These are phyloP conservation scores for Panagrolaimus sp. DNA, from an alignment of 1,140 invertebrate species.

Conservation along the genomic window DNA sequence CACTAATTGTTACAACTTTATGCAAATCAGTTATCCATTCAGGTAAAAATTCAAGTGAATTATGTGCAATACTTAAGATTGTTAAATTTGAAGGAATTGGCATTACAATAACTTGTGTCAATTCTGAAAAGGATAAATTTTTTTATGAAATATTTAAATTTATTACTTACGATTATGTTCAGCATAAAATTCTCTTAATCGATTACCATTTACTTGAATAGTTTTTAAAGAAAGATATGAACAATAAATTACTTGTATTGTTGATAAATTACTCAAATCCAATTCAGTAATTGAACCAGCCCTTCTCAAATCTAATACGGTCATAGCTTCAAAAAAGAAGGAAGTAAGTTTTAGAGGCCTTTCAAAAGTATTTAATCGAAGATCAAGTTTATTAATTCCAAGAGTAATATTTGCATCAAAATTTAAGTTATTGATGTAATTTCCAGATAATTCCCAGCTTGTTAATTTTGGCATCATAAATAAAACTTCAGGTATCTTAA, in stretches of 20 bases:
- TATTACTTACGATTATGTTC: slow-evolving; percentile 1
- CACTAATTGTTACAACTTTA: slow-evolving; percentile 4
- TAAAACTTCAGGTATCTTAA: slow-evolving; percentile 11
- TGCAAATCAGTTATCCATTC: slow-evolving; percentile 15
- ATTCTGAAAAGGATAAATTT: neutral
- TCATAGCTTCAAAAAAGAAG: slow-evolving; percentile 1
- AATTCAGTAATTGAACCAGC: slow-evolving; percentile 11
- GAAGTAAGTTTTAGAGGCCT: slow-evolving; percentile 3
- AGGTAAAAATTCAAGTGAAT: slow-evolving; percentile 1
- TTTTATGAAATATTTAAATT: neutral
- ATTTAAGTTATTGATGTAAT: slow-evolving; percentile 13
- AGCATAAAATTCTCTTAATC: slow-evolving; percentile 12
- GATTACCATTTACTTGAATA: slow-evolving; percentile 6
- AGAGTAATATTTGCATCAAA: neutral
- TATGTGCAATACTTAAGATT: slow-evolving; percentile 5
- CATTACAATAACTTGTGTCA: slow-evolving; percentile 14
- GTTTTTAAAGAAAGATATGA: slow-evolving; percentile 9
- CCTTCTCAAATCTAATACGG: slow-evolving; percentile 4
- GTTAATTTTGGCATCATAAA: slow-evolving; percentile 6
- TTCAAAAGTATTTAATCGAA: slow-evolving; percentile 17
- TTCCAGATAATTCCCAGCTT: slow-evolving; percentile 9
- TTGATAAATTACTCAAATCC: slow-evolving; percentile 9
- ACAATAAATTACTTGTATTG: slow-evolving; percentile 17
- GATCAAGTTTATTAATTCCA: neutral
- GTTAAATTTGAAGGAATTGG: slow-evolving; percentile 9